Conservation (phyloP, 2,888 invertebrate species). For the Cataglyphis livida region DNA sequence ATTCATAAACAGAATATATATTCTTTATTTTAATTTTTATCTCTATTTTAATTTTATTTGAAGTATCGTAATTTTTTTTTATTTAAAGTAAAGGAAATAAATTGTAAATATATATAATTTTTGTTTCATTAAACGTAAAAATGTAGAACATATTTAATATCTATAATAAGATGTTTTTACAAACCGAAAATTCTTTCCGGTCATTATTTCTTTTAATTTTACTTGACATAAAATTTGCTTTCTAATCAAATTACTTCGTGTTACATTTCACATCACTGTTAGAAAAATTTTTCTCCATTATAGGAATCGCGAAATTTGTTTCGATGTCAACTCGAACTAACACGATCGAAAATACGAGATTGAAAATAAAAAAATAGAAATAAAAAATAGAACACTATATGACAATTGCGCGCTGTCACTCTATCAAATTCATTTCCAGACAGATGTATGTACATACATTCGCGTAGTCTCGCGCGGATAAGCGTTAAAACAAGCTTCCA, state of each 20-base stretch:
- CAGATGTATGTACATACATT: constrained; percentile 20
- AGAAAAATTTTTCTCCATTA: background rate
- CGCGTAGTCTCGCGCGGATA: background rate
- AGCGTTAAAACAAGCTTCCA: constrained; percentile 29
- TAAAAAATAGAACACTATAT: constrained; percentile 30
- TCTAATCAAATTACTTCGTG: background rate
- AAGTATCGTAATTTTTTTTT: background rate
- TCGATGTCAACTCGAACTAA: constrained; percentile 12
- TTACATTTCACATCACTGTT: background rate
- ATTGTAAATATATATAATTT: background rate
- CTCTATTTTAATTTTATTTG: constrained; percentile 9
- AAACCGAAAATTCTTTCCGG: background rate
- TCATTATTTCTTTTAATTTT: background rate
- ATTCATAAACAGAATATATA: background rate
- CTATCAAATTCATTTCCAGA: constrained; percentile 63
- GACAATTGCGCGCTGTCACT: constrained; percentile 22
- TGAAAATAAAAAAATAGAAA: constrained; percentile 25
- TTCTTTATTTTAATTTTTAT: background rate
- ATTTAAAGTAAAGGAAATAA: background rate
- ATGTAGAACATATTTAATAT: background rate
- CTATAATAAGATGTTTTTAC: background rate
- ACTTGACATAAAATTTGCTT: background rate
- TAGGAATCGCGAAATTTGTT: constrained; percentile 18
- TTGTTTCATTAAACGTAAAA: background rate
- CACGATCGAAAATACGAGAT: constrained; percentile 17